phyloP scores from a whole-genome alignment of 2,888 invertebrate species.

The Esperia sulphurella region DNA sequence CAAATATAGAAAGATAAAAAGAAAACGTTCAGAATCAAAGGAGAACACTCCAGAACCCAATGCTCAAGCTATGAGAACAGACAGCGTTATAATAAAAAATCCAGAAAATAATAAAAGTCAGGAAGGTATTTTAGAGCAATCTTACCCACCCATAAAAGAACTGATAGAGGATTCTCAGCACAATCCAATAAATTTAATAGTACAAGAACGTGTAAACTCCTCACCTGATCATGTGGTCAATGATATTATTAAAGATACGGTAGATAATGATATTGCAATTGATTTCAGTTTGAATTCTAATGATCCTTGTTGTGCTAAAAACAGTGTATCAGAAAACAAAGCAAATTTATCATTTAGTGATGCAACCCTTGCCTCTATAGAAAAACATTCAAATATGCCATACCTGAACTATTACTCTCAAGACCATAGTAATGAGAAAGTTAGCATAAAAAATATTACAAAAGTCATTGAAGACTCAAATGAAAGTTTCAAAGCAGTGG shows the following conservation, averaged over 20 bases:
- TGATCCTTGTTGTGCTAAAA: constrained; percentile 8
- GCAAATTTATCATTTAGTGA: too few species aligned
- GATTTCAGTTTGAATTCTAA: constrained; percentile 56
- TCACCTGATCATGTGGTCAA: constrained; percentile 4
- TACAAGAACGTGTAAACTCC: constrained; percentile 15
- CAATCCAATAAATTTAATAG: constrained; percentile 38
- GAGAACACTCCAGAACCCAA: constrained; percentile 19
- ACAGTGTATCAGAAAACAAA: too few species aligned
- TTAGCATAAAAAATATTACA: too few species aligned
- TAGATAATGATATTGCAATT: constrained; percentile 43
- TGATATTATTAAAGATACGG: constrained; percentile 11
- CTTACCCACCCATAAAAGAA: constrained; percentile 8
- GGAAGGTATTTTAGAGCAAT: constrained; percentile 27
- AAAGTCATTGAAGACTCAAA: too few species aligned
- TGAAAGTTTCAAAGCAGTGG: too few species aligned
- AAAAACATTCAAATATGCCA: too few species aligned
- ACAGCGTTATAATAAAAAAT: constrained; percentile 73
- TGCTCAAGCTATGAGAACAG: constrained; percentile 45
- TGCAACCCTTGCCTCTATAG: too few species aligned
- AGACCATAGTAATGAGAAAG: too few species aligned
- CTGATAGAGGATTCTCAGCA: constrained; percentile 15
- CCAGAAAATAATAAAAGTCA: constrained; percentile 54
- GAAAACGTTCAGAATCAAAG: constrained; percentile 21
- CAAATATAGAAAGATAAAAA: constrained; percentile 59
- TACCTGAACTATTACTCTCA: too few species aligned